phyloP scores from a whole-genome alignment of 2,888 invertebrate genomes.

The Ormyrus nitidulus region DNA sequence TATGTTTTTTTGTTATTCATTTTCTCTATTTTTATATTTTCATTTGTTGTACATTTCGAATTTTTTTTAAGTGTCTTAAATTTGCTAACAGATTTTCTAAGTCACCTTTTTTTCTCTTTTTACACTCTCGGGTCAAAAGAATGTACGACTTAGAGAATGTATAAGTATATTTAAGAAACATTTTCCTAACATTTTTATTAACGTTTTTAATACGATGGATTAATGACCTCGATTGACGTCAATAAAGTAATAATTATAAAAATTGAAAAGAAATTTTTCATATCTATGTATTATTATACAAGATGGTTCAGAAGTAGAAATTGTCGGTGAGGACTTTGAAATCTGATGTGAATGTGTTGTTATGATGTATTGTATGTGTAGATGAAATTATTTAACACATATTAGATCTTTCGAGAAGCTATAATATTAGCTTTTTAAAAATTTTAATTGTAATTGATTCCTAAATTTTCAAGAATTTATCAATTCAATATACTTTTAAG shows the following conservation, averaged over 20 bases:
- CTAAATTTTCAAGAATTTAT: too few relatives aligned
- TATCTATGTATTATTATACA: slow-evolving; percentile 28
- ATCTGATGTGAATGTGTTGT: too few relatives aligned
- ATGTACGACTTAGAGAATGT: slow-evolving; percentile 15
- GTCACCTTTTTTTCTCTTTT: slow-evolving; percentile 36
- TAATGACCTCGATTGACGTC: slow-evolving; percentile 21
- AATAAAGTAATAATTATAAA: slow-evolving; percentile 16
- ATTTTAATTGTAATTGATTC: not conserved
- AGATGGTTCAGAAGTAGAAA: not conserved
- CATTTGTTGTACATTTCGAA: slow-evolving; percentile 40
- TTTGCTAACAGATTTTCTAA: slow-evolving; percentile 29
- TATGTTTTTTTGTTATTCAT: slow-evolving; percentile 42
- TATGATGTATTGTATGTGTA: too few relatives aligned
- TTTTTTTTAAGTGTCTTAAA: slow-evolving; percentile 31
- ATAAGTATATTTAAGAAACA: slow-evolving; percentile 32
- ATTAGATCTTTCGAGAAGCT: too few relatives aligned
- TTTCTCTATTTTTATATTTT: slow-evolving; percentile 8
- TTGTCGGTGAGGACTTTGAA: not conserved
- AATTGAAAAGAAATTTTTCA: slow-evolving; percentile 35
- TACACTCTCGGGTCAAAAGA: slow-evolving; percentile 18
- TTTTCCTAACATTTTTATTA: slow-evolving; percentile 22
- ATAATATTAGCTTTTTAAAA: not conserved
- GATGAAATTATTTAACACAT: too few relatives aligned
- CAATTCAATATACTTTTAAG: not conserved
- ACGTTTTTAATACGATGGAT: slow-evolving; percentile 25